A percentile compares a stretch with the other conserved stretches of the same genome.
phyloP scores from a whole-genome alignment of 2,888 invertebrate species.

The Agrilus mali region DNA sequence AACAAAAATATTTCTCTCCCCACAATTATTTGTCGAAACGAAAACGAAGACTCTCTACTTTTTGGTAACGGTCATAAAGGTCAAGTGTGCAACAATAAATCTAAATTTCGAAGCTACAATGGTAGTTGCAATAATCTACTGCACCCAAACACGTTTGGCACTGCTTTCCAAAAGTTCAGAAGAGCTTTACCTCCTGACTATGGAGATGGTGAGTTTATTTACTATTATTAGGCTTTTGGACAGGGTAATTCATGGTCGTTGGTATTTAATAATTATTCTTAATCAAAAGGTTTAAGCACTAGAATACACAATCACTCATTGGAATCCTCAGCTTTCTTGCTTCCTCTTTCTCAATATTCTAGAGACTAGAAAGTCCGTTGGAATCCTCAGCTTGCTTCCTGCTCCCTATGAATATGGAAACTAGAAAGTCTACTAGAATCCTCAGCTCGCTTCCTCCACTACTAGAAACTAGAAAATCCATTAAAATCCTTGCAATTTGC shows the following conservation, averaged over 20 bases:
- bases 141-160: constrained; percentile 54
- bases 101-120: constrained; percentile 49
- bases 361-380: too few species aligned
- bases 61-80: constrained; percentile 5
- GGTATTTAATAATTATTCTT: background rate
- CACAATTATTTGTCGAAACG: constrained; percentile 3
- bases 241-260: background rate
- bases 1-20: background rate
- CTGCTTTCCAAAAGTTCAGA: constrained; percentile 60
- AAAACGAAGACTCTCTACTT: constrained; percentile 1
- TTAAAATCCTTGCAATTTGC: too few species aligned
- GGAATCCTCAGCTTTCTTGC: too few species aligned
- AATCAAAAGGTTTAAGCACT: constrained; percentile 33
- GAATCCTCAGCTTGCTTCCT: too few species aligned
- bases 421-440: too few species aligned
- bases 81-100: constrained; percentile 19
- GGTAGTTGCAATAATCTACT: constrained; percentile 67
- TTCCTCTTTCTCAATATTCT: too few species aligned
- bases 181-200: constrained; percentile 64
- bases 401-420: too few species aligned
- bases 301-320: too few species aligned
- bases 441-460: too few species aligned
- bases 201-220: constrained; percentile 59
- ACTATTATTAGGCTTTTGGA: background rate
- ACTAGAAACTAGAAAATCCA: too few species aligned